A percentile compares a stretch with the other conserved stretches of the same genome.
Conservation (phyloP, 2,888 invertebrate genomes). For the Metalampra italica region DNA sequence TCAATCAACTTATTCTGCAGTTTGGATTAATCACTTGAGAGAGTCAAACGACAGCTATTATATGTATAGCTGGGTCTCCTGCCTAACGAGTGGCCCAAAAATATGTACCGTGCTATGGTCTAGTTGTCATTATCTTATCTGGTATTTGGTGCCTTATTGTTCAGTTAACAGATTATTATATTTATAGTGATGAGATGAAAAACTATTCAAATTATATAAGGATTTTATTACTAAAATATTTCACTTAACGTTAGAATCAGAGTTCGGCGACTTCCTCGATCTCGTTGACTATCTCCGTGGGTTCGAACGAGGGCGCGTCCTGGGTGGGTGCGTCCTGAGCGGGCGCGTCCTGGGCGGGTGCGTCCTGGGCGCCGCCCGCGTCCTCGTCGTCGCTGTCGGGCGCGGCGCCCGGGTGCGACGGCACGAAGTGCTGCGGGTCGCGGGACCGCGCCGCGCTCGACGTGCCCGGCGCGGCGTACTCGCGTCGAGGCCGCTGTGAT, state of each 20-base stretch:
- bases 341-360: background rate
- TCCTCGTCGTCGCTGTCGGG: slow-evolving; percentile 81
- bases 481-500: background rate
- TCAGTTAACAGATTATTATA: too few species aligned
- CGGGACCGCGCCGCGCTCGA: slow-evolving; percentile 57
- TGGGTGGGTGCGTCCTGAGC: background rate
- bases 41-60: too few species aligned
- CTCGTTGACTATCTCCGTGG: slow-evolving; percentile 10
- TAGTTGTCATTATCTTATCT: too few species aligned
- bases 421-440: slow-evolving; percentile 74
- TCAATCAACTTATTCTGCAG: too few species aligned
- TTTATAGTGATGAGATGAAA: too few species aligned
- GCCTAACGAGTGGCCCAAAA: too few species aligned
- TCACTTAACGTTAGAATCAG: background rate
- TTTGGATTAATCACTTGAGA: too few species aligned
- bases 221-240: background rate
- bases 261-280: background rate
- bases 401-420: slow-evolving; percentile 83
- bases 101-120: too few species aligned
- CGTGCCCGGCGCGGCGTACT: slow-evolving; percentile 81
- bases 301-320: background rate
- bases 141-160: too few species aligned
- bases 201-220: too few species aligned
- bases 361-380: slow-evolving; percentile 28
- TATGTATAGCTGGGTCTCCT: too few species aligned